phyloP scores from a whole-genome alignment of 2,797 vertebrate species.

The Sus cebifrons region DNA sequence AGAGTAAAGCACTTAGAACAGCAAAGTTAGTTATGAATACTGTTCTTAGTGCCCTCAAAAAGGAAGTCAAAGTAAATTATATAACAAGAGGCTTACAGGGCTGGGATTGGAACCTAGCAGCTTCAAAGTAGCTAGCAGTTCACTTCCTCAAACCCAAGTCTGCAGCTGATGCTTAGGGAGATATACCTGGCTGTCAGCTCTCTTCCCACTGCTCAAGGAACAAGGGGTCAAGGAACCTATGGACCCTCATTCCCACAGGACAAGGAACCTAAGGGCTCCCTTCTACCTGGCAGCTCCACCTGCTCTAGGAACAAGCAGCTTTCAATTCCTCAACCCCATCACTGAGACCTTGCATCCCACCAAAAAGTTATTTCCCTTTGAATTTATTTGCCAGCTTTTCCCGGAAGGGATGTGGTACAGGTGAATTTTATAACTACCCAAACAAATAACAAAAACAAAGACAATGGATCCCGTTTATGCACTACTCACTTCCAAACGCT shows the following conservation, averaged over 20 bases:
- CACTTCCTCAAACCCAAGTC: not conserved
- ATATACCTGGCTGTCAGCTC: not conserved
- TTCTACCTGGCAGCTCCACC: not conserved
- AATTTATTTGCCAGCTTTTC: not conserved
- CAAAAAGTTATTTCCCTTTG: not conserved
- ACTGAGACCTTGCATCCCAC: not conserved
- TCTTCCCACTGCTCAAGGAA: not conserved
- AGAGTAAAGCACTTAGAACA: not conserved
- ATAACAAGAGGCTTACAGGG: not conserved
- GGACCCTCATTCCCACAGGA: not conserved
- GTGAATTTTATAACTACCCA: not conserved
- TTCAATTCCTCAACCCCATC: not conserved
- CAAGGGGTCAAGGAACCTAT: not conserved
- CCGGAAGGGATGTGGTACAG: accelerated
- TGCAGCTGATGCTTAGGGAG: not conserved
- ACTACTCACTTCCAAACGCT: not conserved
- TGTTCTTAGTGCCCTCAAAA: not conserved
- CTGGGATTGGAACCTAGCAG: not conserved
- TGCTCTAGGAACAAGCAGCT: not conserved
- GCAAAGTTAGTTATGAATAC: not conserved
- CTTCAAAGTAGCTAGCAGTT: not conserved
- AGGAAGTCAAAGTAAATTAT: not conserved
- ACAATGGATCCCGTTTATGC: too few relatives aligned
- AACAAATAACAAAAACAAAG: not conserved
- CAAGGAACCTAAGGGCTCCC: not conserved